phyloP scores from a whole-genome alignment of 1,140 invertebrate species.

The Nymphalis io region DNA sequence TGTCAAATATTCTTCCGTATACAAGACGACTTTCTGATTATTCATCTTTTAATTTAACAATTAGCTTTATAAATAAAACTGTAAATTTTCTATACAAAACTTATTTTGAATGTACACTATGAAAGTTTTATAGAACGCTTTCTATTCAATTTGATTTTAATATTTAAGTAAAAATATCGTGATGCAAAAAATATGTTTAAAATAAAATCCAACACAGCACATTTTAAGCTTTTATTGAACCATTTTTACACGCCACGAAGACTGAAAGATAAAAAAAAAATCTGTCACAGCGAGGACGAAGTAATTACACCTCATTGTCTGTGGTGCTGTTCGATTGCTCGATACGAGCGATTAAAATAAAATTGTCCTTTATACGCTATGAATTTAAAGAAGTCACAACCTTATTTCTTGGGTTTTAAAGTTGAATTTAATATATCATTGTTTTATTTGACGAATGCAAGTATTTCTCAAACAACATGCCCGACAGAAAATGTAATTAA shows the following conservation, averaged over 20 bases:
- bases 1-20: too few relatives aligned
- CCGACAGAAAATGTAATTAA: slow-evolving; percentile 50
- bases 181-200: not conserved
- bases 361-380: slow-evolving; percentile 43
- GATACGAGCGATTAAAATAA: slow-evolving; percentile 57
- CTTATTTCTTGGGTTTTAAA: not conserved
- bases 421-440: slow-evolving; percentile 2
- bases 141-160: too few relatives aligned
- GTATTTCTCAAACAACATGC: slow-evolving; percentile 41
- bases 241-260: not conserved
- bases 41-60: too few relatives aligned
- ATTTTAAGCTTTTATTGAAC: slow-evolving; percentile 9
- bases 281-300: slow-evolving; percentile 43
- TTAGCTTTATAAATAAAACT: too few relatives aligned
- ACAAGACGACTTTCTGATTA: too few relatives aligned
- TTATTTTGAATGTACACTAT: too few relatives aligned
- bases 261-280: slow-evolving; percentile 22
- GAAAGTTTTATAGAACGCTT: too few relatives aligned
- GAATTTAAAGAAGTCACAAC: slow-evolving; percentile 18
- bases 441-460: slow-evolving; percentile 24
- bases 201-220: not conserved
- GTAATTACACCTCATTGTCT: slow-evolving; percentile 60
- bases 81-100: too few relatives aligned
- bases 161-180: not conserved
- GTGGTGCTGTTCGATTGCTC: slow-evolving; percentile 50